A percentile compares a stretch with the other conserved stretches of the same genome.
phyloP scores from a whole-genome alignment of 2,888 invertebrate species.

The Caenorhabditis becei region DNA sequence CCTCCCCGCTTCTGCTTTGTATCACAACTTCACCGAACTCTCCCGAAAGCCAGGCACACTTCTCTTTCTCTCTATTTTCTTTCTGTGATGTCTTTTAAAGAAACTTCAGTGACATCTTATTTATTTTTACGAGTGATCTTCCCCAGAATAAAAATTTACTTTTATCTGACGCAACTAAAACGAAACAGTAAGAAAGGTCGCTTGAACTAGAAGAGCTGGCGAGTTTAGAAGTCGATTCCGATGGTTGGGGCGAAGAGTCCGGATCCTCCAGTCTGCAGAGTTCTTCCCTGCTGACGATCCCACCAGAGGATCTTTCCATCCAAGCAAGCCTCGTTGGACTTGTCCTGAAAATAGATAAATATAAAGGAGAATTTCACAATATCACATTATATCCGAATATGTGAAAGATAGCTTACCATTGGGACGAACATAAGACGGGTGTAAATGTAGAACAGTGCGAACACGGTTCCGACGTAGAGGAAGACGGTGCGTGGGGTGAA shows the following conservation, averaged over 20 bases:
- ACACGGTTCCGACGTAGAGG: conserved; percentile 75
- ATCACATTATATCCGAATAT: not conserved
- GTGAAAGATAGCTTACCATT: conserved; percentile 59
- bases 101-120: conserved; percentile 13
- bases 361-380: not conserved
- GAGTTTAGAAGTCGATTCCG: conserved; percentile 76
- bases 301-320: conserved; percentile 81
- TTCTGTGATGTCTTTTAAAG: conserved; percentile 27
- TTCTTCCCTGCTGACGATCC: conserved; percentile 79
- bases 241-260: conserved; percentile 76
- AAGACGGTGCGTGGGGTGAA: conserved; percentile 79
- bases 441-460: conserved; percentile 78
- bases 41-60: conserved; percentile 35
- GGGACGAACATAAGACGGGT: conserved; percentile 74
- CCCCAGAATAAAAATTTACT: conserved; percentile 8
- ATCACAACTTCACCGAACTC: conserved; percentile 27
- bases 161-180: conserved; percentile 34
- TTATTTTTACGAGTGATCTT: conserved; percentile 30
- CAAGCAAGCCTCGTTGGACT: conserved; percentile 73
- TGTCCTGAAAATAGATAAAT: conserved; percentile 66
- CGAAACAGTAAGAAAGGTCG: conserved; percentile 16
- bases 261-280: conserved; percentile 74
- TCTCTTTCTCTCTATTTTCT: not conserved
- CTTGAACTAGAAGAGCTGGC: conserved; percentile 11
- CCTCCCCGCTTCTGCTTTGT: not conserved